phyloP scores from a whole-genome alignment of 2,888 invertebrate species.

The Anaspis maculata region DNA sequence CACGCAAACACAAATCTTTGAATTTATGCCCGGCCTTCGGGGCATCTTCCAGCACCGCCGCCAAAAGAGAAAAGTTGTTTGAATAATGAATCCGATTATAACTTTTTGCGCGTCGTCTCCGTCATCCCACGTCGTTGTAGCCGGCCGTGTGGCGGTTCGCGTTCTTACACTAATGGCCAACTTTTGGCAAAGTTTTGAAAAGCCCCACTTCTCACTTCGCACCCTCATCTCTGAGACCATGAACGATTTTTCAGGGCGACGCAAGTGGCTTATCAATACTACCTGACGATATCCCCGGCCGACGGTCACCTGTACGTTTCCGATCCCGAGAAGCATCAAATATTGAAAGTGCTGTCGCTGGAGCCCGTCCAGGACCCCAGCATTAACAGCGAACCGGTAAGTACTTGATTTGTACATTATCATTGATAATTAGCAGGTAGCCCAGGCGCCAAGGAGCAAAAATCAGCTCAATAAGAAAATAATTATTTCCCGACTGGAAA shows the following conservation, averaged over 20 bases:
- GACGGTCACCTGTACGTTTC: constrained; percentile 95
- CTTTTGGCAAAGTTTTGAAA: no score
- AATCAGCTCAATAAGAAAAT: background rate
- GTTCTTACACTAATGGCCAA: no score
- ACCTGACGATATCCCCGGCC: constrained; percentile 91
- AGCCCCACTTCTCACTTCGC: no score
- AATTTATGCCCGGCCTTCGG: no score
- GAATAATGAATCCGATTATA: background rate
- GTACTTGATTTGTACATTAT: no score
- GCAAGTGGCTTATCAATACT: constrained; percentile 95
- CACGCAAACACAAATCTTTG: no score
- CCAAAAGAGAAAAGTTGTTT: background rate
- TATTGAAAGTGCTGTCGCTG: constrained; percentile 66
- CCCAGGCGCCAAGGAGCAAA: no score
- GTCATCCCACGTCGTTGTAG: no score
- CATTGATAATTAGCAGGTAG: background rate
- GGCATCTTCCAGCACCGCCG: no score
- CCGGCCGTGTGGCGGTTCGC: no score
- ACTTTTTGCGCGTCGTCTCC: background rate
- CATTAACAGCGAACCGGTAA: constrained; percentile 70
- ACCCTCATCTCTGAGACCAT: no score
- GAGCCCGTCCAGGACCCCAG: constrained; percentile 76
- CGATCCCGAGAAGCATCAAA: constrained; percentile 89
- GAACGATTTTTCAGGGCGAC: constrained; percentile 62
- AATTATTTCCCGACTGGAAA: background rate